Evolutionary conservation across 2,113 vertebrate species (phyloP).

Genomic region (Mormyrus lacerda): DNA sequence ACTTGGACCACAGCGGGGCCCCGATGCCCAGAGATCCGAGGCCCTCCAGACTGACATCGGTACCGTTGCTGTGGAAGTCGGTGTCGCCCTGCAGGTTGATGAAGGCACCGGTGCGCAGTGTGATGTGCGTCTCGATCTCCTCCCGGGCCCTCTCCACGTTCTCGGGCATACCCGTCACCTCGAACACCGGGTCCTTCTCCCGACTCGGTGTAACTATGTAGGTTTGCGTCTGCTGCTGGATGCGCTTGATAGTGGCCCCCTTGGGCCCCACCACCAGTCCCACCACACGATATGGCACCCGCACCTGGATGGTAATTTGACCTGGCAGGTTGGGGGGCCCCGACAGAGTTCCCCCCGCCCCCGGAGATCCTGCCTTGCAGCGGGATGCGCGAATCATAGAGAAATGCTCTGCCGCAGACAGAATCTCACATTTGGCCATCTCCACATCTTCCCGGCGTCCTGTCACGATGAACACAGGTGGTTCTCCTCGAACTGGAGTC

Average conservation of each 20-base stretch:
- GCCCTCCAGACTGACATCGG: constrained; percentile 86
- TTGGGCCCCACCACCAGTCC: constrained; percentile 93
- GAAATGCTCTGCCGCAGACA: constrained; percentile 91
- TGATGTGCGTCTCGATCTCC: constrained; percentile 97
- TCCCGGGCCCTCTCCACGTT: constrained; percentile 89
- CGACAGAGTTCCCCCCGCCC: constrained; percentile 56
- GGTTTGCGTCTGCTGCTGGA: constrained; percentile 95
- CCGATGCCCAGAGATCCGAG: constrained; percentile 68
- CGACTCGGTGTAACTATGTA: constrained; percentile 93
- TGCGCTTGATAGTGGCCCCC: constrained; percentile 95
- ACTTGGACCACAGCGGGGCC: constrained; percentile 76
- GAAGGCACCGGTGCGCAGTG: constrained; percentile 86
- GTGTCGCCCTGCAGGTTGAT: constrained; percentile 82
- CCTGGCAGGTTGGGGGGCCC: constrained; percentile 86
- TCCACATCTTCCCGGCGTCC: constrained; percentile 92
- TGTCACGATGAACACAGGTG: constrained; percentile 89
- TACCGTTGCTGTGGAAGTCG: constrained; percentile 96
- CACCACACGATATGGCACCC: constrained; percentile 91
- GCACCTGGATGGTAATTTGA: constrained; percentile 94
- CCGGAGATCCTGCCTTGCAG: constrained; percentile 60
- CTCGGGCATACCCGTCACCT: constrained; percentile 95
- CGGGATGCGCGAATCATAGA: constrained; percentile 90
- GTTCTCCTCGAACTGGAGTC: constrained; percentile 87
- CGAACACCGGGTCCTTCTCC: constrained; percentile 93
- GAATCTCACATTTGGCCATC: constrained; percentile 92